Percentiles rank a stretch among this genome's conserved stretches.
Conservation (phyloP, 2,113 vertebrate genomes). For the Sphyrna mokarran region DNA sequence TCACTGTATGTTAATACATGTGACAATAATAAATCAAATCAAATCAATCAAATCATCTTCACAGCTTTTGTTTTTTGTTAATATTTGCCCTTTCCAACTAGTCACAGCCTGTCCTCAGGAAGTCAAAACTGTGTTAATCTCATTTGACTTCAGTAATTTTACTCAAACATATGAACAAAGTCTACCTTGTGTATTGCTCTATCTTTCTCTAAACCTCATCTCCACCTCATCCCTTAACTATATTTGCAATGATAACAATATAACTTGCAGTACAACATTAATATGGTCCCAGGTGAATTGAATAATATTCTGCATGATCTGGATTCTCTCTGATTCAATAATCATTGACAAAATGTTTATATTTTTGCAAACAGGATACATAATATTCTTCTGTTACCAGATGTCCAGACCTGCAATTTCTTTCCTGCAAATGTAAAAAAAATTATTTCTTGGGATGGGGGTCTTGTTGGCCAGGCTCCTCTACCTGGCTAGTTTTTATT, state of each 20-base stretch:
- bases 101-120: background rate
- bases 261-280: background rate
- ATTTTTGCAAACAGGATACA: background rate
- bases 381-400: background rate
- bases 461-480: too few species aligned
- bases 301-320: background rate
- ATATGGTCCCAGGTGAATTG: background rate
- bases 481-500: too few species aligned
- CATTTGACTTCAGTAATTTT: background rate
- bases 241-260: background rate
- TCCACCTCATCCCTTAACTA: background rate
- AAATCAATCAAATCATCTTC: background rate
- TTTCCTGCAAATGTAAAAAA: background rate
- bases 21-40: too few species aligned
- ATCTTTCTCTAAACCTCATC: background rate
- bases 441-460: too few species aligned
- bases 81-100: background rate
- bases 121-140: background rate
- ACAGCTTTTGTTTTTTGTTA: background rate
- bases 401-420: background rate
- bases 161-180: background rate
- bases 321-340: background rate
- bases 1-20: too few species aligned
- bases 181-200: background rate
- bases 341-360: conserved; percentile 3